phyloP scores from a whole-genome alignment of 2,113 vertebrate species.

The Dunckerocampus dactyliophorus region DNA sequence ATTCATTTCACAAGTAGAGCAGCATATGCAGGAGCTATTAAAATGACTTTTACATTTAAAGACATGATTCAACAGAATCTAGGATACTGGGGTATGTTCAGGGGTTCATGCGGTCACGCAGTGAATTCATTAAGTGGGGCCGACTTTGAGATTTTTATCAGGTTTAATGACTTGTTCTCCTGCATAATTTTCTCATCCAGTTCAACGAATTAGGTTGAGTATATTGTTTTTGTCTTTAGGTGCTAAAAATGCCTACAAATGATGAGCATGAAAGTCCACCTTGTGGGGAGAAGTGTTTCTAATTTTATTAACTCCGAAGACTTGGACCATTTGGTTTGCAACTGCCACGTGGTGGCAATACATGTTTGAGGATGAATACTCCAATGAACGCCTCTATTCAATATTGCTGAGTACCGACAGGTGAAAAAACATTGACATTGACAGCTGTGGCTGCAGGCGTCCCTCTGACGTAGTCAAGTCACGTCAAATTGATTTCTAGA shows the following conservation, averaged over 20 bases:
- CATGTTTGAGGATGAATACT: too few species aligned
- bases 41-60: slow-evolving; percentile 14
- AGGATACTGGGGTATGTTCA: slow-evolving; percentile 8
- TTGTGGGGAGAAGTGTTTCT: slow-evolving; percentile 48
- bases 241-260: slow-evolving; percentile 67
- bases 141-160: slow-evolving; percentile 29
- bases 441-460: too few species aligned
- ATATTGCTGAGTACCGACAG: too few species aligned
- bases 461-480: too few species aligned
- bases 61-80: slow-evolving; percentile 8
- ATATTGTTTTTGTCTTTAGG: slow-evolving; percentile 64
- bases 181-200: slow-evolving; percentile 60
- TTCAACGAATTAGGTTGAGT: slow-evolving; percentile 46
- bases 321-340: too few species aligned
- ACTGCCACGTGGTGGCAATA: too few species aligned
- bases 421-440: too few species aligned
- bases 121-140: slow-evolving; percentile 38
- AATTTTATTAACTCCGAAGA: slow-evolving; percentile 60
- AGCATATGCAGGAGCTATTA: slow-evolving; percentile 13
- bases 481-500: too few species aligned
- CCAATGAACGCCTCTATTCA: too few species aligned
- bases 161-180: slow-evolving; percentile 50
- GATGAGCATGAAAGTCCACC: slow-evolving; percentile 51
- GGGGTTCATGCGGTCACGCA: slow-evolving; percentile 25
- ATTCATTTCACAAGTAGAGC: background rate